These are phyloP conservation scores for Antennarius striatus DNA, from an alignment of 2,113 vertebrate species.

Conservation along the genomic window DNA sequence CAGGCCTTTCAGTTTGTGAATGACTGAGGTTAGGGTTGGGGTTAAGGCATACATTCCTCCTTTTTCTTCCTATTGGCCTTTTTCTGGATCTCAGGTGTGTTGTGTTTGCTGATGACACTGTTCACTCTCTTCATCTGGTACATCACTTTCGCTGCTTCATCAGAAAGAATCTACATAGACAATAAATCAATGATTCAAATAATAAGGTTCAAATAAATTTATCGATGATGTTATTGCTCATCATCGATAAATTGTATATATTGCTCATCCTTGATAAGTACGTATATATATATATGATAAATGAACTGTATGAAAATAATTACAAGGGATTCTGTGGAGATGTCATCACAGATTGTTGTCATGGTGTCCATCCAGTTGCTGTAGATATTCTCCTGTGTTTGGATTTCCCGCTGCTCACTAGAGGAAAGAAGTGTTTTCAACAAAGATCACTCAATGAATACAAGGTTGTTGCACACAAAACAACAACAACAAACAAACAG, in stretches of 20 bases:
- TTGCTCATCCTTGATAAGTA: too few species aligned
- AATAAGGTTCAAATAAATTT: too few species aligned
- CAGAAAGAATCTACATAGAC: constrained; percentile 66
- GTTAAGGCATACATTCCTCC: too few species aligned
- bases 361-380: constrained; percentile 81
- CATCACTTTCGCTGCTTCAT: constrained; percentile 78
- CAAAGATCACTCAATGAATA: not conserved
- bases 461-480: not conserved
- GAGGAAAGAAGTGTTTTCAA: not conserved
- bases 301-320: not conserved
- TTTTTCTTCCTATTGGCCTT: constrained; percentile 10
- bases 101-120: constrained; percentile 40
- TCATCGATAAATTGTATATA: too few species aligned
- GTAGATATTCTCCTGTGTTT: constrained; percentile 75
- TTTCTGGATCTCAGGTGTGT: not conserved
- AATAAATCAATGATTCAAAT: too few species aligned
- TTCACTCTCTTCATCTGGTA: constrained; percentile 80
- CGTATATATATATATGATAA: too few species aligned
- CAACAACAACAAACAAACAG: too few species aligned
- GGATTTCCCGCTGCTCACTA: constrained; percentile 65
- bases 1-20: too few species aligned
- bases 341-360: constrained; percentile 74
- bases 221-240: not conserved
- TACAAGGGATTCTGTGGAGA: constrained; percentile 63
- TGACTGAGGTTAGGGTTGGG: not conserved